phyloP scores from a whole-genome alignment of 2,797 vertebrate genomes.

The Anabacerthia variegaticeps region DNA sequence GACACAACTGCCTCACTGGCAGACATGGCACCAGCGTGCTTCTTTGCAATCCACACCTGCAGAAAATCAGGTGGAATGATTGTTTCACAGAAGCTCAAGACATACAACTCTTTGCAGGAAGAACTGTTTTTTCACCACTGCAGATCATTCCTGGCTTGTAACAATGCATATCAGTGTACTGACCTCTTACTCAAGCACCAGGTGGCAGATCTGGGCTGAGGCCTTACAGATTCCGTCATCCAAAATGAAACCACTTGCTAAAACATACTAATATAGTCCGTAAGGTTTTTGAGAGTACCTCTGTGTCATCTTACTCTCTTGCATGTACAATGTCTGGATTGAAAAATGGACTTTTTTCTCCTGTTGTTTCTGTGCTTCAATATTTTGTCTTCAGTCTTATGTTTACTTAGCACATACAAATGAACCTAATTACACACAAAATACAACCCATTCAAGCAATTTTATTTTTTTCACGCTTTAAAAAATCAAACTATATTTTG shows the following conservation, averaged over 20 bases:
- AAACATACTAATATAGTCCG: neutral
- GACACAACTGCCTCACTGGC: neutral
- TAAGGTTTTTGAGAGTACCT: neutral
- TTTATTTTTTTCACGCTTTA: neutral
- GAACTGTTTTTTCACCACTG: neutral
- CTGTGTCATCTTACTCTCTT: neutral
- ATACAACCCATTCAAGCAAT: neutral
- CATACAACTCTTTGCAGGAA: neutral
- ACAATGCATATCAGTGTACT: rapidly evolving
- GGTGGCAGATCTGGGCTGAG: neutral
- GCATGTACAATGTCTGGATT: neutral
- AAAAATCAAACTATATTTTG: neutral
- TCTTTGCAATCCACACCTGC: neutral
- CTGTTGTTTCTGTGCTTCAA: neutral
- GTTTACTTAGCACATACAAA: neutral
- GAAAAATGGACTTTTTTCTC: neutral
- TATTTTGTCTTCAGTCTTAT: neutral
- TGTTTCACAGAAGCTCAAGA: neutral
- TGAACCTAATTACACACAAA: neutral
- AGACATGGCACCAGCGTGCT: neutral
- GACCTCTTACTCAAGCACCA: neutral
- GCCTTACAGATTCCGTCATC: neutral
- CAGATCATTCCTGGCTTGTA: neutral
- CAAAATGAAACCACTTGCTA: neutral
- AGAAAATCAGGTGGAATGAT: neutral